These are phyloP conservation scores for Salvator merianae DNA, from an alignment of 2,113 vertebrate genomes.

Conservation along the genomic window DNA sequence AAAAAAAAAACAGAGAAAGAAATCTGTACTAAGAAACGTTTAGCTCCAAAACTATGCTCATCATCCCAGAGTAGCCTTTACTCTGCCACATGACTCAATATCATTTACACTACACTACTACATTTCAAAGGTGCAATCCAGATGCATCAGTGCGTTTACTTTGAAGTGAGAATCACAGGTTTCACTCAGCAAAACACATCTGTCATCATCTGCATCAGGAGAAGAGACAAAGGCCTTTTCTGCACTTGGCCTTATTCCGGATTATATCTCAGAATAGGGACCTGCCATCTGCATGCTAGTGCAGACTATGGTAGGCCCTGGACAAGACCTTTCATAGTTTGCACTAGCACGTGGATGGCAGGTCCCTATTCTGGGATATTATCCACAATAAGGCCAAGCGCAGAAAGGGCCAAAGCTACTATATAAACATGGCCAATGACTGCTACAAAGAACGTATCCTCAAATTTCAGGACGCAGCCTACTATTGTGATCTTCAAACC, in stretches of 20 bases:
- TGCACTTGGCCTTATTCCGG: too few species aligned
- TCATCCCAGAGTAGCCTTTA: background rate
- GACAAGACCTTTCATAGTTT: too few species aligned
- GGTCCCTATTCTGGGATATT: too few species aligned
- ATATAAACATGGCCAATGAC: background rate
- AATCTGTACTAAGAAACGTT: accelerated
- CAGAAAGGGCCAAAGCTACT: too few species aligned
- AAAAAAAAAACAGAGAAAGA: too few species aligned
- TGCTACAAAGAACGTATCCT: background rate
- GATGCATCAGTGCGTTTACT: constrained; percentile 76
- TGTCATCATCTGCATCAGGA: constrained; percentile 40
- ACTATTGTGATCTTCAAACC: background rate
- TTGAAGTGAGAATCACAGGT: constrained; percentile 61
- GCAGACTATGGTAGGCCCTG: too few species aligned
- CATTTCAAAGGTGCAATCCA: background rate
- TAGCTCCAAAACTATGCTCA: accelerated
- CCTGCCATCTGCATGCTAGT: too few species aligned
- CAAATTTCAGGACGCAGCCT: background rate
- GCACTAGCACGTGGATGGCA: too few species aligned
- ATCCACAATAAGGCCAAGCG: too few species aligned
- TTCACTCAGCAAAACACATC: background rate
- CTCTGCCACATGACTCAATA: background rate
- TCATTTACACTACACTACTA: background rate
- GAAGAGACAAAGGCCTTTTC: too few species aligned
- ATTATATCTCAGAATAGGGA: too few species aligned